These are phyloP conservation scores for Dasypolia templi DNA, from an alignment of 2,888 invertebrate species.

Conservation along the genomic window DNA sequence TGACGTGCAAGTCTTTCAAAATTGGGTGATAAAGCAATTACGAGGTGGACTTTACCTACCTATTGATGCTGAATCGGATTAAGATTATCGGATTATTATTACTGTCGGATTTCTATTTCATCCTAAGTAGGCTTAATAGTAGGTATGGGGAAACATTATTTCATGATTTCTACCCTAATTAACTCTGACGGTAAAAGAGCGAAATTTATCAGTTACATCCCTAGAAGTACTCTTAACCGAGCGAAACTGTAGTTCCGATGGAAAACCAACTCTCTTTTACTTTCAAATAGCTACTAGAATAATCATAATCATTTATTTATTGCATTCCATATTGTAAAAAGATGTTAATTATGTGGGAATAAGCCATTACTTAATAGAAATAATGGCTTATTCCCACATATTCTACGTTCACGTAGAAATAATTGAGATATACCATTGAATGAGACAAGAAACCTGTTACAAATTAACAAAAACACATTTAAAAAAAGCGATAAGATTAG, in stretches of 20 bases:
- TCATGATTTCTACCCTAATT: background rate
- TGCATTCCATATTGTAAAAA: too few species aligned
- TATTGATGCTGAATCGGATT: background rate
- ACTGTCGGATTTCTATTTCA: background rate
- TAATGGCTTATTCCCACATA: background rate
- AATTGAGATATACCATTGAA: background rate
- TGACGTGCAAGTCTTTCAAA: background rate
- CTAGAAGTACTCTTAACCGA: background rate
- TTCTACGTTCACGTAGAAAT: background rate
- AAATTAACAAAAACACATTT: too few species aligned
- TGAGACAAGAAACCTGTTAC: background rate
- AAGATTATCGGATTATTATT: too few species aligned
- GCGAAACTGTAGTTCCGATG: constrained; percentile 10
- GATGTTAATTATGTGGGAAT: too few species aligned
- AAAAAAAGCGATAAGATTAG: too few species aligned
- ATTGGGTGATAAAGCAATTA: background rate
- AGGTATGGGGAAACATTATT: too few species aligned
- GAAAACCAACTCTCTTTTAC: background rate
- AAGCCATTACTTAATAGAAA: too few species aligned
- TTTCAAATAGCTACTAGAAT: background rate
- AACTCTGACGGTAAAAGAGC: background rate
- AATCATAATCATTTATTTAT: too few species aligned
- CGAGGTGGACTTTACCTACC: background rate
- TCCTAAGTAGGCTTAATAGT: background rate
- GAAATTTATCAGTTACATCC: background rate